Percentiles rank a stretch among this genome's conserved stretches.
Evolutionary conservation across 2,113 vertebrate genomes (phyloP).

Genomic region (Leuciscus idus): DNA sequence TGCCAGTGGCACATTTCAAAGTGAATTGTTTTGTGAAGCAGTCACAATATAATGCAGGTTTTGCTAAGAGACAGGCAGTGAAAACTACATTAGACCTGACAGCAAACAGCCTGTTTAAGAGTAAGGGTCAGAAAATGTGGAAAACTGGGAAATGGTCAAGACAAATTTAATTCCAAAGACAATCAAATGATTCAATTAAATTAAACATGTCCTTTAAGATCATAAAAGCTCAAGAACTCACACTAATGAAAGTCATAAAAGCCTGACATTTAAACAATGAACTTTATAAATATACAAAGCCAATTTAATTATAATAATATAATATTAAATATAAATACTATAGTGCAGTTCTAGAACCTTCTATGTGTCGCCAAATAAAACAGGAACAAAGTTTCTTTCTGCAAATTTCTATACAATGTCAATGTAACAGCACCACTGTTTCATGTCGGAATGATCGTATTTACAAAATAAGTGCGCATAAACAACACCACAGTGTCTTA

Average conservation of each 20-base stretch:
- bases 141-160: background rate
- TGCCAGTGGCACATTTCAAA: background rate
- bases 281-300: background rate
- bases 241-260: background rate
- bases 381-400: background rate
- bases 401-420: background rate
- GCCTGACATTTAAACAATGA: background rate
- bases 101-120: background rate
- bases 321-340: background rate
- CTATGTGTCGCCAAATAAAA: background rate
- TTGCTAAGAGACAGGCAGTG: background rate
- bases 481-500: background rate
- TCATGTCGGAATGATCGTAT: background rate
- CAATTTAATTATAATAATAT: too few relatives aligned
- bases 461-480: background rate
- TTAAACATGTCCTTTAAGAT: background rate
- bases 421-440: background rate
- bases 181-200: background rate
- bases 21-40: background rate
- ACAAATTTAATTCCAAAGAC: background rate
- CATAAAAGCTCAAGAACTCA: background rate
- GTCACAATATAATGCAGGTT: background rate
- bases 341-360: background rate
- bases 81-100: background rate
- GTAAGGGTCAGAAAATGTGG: too few relatives aligned